Evolutionary conservation across 2,113 vertebrate species (phyloP).

Genomic region (Planiliza haematocheilus): DNA sequence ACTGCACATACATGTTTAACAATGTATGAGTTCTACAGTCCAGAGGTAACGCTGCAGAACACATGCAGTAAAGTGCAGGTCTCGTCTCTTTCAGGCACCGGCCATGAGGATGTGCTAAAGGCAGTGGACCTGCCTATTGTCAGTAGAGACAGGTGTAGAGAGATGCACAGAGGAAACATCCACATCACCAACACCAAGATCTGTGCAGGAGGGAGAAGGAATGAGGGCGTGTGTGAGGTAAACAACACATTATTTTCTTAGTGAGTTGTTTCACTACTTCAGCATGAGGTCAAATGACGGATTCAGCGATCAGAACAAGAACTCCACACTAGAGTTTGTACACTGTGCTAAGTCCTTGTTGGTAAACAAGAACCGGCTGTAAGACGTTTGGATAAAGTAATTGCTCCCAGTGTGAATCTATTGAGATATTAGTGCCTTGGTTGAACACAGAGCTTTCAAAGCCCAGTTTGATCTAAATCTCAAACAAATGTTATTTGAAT

Average conservation of each 20-base stretch:
- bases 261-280: constrained; percentile 23
- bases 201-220: constrained; percentile 91
- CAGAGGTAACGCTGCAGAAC: neutral
- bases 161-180: constrained; percentile 91
- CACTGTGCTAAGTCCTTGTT: constrained; percentile 1
- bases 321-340: neutral
- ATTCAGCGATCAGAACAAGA: constrained; percentile 2
- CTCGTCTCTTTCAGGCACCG: constrained; percentile 83
- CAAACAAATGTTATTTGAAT: constrained; percentile 71
- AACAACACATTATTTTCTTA: constrained; percentile 45
- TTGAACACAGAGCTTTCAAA: constrained; percentile 42
- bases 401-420: constrained; percentile 52
- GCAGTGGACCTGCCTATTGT: constrained; percentile 89
- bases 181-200: constrained; percentile 92
- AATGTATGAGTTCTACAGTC: neutral
- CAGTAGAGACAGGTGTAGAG: constrained; percentile 89
- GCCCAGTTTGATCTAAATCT: constrained; percentile 66
- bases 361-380: constrained; percentile 34
- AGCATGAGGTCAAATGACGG: neutral
- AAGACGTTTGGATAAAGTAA: constrained; percentile 24
- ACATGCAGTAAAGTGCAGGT: constrained; percentile 6
- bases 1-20: too few relatives aligned
- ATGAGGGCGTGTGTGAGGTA: constrained; percentile 98
- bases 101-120: constrained; percentile 89
- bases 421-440: constrained; percentile 21